Conservation (phyloP, 2,113 vertebrate species). For the Psettodes erumei region DNA sequence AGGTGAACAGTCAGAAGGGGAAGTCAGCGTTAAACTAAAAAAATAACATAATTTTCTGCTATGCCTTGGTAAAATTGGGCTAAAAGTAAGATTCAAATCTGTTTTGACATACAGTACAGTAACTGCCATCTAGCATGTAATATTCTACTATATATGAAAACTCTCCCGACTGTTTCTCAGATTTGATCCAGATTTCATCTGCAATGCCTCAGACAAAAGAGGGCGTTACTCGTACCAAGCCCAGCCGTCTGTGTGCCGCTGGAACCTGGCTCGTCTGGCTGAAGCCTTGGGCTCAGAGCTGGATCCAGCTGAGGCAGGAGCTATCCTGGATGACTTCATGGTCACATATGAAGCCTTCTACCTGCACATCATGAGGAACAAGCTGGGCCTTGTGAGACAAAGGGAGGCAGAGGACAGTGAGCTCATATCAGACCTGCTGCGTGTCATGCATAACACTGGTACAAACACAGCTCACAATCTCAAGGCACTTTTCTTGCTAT, state of each 20-base stretch:
- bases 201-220: slow-evolving; percentile 89
- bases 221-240: slow-evolving; percentile 90
- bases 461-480: no score
- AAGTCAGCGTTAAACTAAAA: neutral
- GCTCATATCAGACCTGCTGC: slow-evolving; percentile 85
- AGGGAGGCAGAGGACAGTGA: slow-evolving; percentile 84
- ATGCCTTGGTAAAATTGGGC: no score
- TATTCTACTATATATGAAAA: neutral
- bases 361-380: slow-evolving; percentile 89
- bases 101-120: neutral
- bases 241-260: slow-evolving; percentile 90
- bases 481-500: no score
- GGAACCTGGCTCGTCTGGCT: slow-evolving; percentile 91
- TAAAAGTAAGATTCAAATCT: neutral
- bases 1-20: slow-evolving; percentile 86
- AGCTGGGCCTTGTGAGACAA: slow-evolving; percentile 86
- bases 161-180: slow-evolving; percentile 67
- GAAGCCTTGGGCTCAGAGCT: slow-evolving; percentile 91
- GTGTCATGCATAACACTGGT: slow-evolving; percentile 92
- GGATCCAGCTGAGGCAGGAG: slow-evolving; percentile 77
- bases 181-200: slow-evolving; percentile 92
- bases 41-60: neutral
- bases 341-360: slow-evolving; percentile 87
- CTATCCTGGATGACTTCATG: slow-evolving; percentile 85
- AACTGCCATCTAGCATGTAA: rapidly evolving